These are phyloP conservation scores for Chelonia mydas DNA, from an alignment of 2,797 vertebrate species.

Conservation along the genomic window DNA sequence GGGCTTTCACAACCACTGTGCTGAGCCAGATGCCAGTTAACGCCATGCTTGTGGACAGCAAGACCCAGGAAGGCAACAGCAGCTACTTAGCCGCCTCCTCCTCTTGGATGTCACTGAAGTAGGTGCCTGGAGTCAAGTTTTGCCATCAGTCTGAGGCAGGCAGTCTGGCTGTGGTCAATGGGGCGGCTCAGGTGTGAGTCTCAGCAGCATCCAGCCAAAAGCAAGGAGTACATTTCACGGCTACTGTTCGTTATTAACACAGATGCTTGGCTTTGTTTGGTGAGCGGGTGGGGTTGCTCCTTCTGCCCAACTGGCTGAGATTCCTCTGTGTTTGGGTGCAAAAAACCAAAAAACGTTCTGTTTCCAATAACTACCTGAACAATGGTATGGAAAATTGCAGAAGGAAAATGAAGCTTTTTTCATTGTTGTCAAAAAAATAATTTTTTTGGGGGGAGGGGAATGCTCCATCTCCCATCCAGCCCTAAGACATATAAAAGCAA, in stretches of 20 bases:
- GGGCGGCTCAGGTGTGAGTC: too few relatives aligned
- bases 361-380: not conserved
- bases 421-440: not conserved
- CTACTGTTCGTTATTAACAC: not conserved
- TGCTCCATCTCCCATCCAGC: not conserved
- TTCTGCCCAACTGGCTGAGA: not conserved
- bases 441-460: not conserved
- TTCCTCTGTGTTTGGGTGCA: not conserved
- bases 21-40: not conserved
- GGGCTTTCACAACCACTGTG: not conserved
- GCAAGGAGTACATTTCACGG: not conserved
- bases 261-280: not conserved
- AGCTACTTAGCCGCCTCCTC: not conserved
- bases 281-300: fast-evolving
- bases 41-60: not conserved
- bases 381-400: not conserved
- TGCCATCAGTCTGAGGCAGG: not conserved
- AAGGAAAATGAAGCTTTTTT: not conserved
- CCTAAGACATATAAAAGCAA: not conserved
- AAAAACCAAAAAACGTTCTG: not conserved
- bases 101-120: not conserved
- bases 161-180: not conserved
- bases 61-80: not conserved
- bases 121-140: not conserved
- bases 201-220: not conserved